These are phyloP conservation scores for Taenioides sp. DNA, from an alignment of 2,797 vertebrate genomes.

Conservation along the genomic window DNA sequence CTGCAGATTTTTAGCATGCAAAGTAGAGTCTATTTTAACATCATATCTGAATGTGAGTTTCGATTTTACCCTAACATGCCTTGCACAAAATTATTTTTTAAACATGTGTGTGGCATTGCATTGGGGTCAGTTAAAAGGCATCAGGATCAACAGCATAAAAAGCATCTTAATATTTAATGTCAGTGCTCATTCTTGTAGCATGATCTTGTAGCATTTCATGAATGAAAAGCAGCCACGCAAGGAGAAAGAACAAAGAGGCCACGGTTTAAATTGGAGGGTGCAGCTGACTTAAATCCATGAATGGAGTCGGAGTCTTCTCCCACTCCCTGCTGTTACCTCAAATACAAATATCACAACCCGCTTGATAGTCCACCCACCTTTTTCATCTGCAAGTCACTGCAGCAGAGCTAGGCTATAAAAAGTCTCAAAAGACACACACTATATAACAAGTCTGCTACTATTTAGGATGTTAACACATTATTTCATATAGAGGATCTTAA, in stretches of 20 bases:
- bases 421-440: slow-evolving; percentile 18
- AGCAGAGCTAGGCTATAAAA: slow-evolving; percentile 46
- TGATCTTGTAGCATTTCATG: slow-evolving; percentile 24
- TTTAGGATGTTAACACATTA: background rate
- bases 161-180: slow-evolving; percentile 40
- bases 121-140: background rate
- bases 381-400: slow-evolving; percentile 38
- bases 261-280: slow-evolving; percentile 21
- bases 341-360: slow-evolving; percentile 65
- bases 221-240: slow-evolving; percentile 27
- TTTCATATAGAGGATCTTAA: too few relatives aligned
- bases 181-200: slow-evolving; percentile 21
- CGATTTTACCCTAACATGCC: background rate
- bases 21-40: background rate
- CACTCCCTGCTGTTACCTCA: slow-evolving; percentile 52
- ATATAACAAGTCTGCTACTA: background rate
- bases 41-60: too few relatives aligned
- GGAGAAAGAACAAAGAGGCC: slow-evolving; percentile 29
- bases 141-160: slow-evolving; percentile 13
- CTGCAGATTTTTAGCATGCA: background rate
- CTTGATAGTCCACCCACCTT: slow-evolving; percentile 62
- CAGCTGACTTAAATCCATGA: slow-evolving; percentile 58
- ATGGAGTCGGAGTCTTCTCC: slow-evolving; percentile 58
- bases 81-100: slow-evolving; percentile 5
- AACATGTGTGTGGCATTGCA: background rate